These are phyloP conservation scores for Drosophila pachea DNA, from an alignment of 1,140 invertebrate species.

Conservation along the genomic window DNA sequence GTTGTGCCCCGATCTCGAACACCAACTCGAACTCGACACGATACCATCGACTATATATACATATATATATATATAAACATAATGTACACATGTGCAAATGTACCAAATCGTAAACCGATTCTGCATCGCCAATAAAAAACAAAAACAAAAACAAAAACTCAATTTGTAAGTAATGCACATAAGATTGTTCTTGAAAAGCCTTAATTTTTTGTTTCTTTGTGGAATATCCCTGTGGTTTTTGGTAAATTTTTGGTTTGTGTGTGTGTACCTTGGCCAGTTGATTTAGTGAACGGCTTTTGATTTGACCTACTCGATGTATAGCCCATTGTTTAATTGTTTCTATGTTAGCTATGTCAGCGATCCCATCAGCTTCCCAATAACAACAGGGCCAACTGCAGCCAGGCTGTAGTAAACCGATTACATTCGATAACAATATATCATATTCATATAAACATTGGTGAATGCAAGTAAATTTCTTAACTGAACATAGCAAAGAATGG, in stretches of 20 bases:
- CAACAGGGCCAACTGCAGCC: slow-evolving; percentile 17
- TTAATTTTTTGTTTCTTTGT: slow-evolving; percentile 18
- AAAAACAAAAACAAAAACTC: slow-evolving; percentile 25
- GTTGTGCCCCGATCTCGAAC: slow-evolving; percentile 53
- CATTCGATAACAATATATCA: slow-evolving; percentile 5
- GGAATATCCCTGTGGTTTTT: background rate
- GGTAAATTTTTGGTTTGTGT: slow-evolving; percentile 31
- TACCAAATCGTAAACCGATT: slow-evolving; percentile 24
- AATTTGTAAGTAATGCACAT: slow-evolving; percentile 71
- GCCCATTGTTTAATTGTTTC: slow-evolving; percentile 18
- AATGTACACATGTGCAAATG: slow-evolving; percentile 1
- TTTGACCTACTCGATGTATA: slow-evolving; percentile 41
- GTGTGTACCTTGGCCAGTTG: slow-evolving; percentile 22
- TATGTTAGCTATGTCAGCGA: slow-evolving; percentile 18
- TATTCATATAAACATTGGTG: slow-evolving; percentile 22
- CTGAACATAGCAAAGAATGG: slow-evolving; percentile 66
- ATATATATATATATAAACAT: slow-evolving; percentile 3
- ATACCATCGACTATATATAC: slow-evolving; percentile 35
- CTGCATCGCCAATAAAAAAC: slow-evolving; percentile 20
- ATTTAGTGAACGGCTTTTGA: slow-evolving; percentile 39
- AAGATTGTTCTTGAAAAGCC: slow-evolving; percentile 24
- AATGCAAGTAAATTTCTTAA: slow-evolving; percentile 51
- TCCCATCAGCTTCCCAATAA: slow-evolving; percentile 25
- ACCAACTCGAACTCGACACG: slow-evolving; percentile 32
- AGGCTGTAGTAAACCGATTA: slow-evolving; percentile 9